Evolutionary conservation across 2,888 invertebrate species (phyloP).

Genomic region (Drosophila austrosaltans): DNA sequence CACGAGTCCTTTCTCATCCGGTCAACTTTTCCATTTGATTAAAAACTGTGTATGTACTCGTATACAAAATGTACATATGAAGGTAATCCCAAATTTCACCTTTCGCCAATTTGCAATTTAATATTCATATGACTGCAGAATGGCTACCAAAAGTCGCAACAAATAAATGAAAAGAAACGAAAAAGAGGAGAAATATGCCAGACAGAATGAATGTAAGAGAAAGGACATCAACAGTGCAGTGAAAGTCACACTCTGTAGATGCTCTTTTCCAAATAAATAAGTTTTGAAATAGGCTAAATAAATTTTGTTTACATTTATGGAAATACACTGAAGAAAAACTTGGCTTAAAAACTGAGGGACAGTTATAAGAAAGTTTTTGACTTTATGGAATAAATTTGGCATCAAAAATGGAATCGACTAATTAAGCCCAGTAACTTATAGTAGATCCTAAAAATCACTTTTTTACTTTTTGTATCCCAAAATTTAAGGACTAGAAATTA

Average conservation of each 20-base stretch:
- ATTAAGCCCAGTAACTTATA: too few relatives aligned
- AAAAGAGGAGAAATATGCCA: constrained; percentile 43
- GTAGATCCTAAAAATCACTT: too few relatives aligned
- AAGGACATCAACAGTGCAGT: constrained; percentile 15
- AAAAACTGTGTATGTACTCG: constrained; percentile 52
- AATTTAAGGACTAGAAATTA: too few relatives aligned
- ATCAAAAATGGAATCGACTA: too few relatives aligned
- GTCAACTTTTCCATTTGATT: constrained; percentile 70
- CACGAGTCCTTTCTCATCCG: constrained; percentile 13
- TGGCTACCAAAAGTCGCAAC: constrained; percentile 41
- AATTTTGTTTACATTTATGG: not conserved
- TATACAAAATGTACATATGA: constrained; percentile 21
- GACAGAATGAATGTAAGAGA: constrained; percentile 20
- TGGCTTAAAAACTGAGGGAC: not conserved
- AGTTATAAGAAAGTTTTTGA: too few relatives aligned
- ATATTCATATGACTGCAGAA: constrained; percentile 56
- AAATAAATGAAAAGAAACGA: constrained; percentile 40
- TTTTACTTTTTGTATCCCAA: not conserved
- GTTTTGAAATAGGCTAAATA: not conserved
- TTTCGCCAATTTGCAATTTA: constrained; percentile 50
- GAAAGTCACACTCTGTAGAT: not conserved
- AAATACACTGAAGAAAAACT: not conserved
- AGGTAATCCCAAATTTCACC: constrained; percentile 34
- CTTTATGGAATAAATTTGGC: too few relatives aligned
- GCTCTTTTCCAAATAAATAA: not conserved